phyloP scores from a whole-genome alignment of 64 coral and sea anemone genomes.

The Acropora tenuis region DNA sequence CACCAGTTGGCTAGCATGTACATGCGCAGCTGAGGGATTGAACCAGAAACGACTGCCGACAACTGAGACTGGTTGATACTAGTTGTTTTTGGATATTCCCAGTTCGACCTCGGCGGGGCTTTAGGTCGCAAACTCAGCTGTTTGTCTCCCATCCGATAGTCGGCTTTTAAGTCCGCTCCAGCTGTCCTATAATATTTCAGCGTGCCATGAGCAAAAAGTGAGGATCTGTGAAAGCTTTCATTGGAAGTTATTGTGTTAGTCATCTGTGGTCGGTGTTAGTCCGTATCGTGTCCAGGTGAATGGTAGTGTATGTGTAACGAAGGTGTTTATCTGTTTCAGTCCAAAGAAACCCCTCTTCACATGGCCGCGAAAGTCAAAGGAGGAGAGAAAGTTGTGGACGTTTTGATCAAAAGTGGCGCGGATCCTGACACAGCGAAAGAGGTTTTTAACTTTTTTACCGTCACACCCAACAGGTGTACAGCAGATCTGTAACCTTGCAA shows the following conservation, averaged over 20 bases:
- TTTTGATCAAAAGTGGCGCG: slow-evolving; percentile 85
- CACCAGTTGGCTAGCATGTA: too few relatives aligned
- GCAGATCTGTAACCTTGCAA: too few relatives aligned
- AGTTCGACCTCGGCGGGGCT: background rate
- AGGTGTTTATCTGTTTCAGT: slow-evolving; percentile 24
- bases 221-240: too few relatives aligned
- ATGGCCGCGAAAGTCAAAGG: slow-evolving; percentile 80
- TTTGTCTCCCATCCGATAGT: background rate
- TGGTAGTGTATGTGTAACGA: background rate
- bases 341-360: slow-evolving; percentile 79
- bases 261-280: too few relatives aligned
- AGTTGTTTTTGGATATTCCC: background rate
- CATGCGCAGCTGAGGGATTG: too few relatives aligned
- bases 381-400: slow-evolving; percentile 83
- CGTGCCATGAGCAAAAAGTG: too few relatives aligned
- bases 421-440: slow-evolving; percentile 68
- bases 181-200: background rate
- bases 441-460: slow-evolving; percentile 14
- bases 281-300: too few relatives aligned
- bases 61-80: too few relatives aligned
- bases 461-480: background rate
- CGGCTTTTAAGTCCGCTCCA: background rate
- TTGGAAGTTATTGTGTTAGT: too few relatives aligned
- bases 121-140: background rate
- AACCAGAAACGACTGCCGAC: too few relatives aligned